Conservation (phyloP, 2,888 invertebrate genomes). For the Pseudanteris insignis region DNA sequence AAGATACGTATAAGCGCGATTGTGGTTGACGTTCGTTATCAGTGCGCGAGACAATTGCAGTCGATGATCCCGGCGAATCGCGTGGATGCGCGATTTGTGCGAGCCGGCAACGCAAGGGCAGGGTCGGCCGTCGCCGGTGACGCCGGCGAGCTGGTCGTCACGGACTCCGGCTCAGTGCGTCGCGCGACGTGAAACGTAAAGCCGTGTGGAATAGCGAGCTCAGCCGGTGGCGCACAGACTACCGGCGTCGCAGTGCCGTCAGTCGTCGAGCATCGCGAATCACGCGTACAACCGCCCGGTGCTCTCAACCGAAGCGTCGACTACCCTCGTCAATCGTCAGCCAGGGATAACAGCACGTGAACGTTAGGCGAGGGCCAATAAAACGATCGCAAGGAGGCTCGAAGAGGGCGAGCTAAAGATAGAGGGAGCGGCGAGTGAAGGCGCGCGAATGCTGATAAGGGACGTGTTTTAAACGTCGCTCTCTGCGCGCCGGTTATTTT, state of each 20-base stretch:
- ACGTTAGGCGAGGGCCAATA: no score
- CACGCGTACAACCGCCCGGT: neutral
- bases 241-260: slow-evolving; percentile 5
- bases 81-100: slow-evolving; percentile 29
- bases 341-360: no score
- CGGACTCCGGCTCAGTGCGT: slow-evolving; percentile 54
- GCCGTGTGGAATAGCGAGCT: neutral
- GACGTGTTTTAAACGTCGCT: slow-evolving; percentile 5
- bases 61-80: slow-evolving; percentile 9
- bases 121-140: slow-evolving; percentile 62
- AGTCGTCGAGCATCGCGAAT: neutral
- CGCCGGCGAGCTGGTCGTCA: slow-evolving; percentile 17
- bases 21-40: no score
- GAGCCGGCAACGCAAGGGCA: slow-evolving; percentile 61
- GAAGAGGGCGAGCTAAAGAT: slow-evolving; percentile 10
- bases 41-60: no score
- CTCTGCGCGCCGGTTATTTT: slow-evolving; percentile 4
- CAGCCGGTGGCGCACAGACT: slow-evolving; percentile 9
- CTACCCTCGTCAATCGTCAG: neutral
- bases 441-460: slow-evolving; percentile 30
- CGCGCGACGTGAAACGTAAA: slow-evolving; percentile 55
- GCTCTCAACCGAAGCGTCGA: slow-evolving; percentile 1
- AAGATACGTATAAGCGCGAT: no score
- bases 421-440: slow-evolving; percentile 11
- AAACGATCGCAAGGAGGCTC: slow-evolving; percentile 6